These are phyloP conservation scores for Micronycteris hirsuta DNA, from an alignment of 2,113 vertebrate species.

Conservation along the genomic window DNA sequence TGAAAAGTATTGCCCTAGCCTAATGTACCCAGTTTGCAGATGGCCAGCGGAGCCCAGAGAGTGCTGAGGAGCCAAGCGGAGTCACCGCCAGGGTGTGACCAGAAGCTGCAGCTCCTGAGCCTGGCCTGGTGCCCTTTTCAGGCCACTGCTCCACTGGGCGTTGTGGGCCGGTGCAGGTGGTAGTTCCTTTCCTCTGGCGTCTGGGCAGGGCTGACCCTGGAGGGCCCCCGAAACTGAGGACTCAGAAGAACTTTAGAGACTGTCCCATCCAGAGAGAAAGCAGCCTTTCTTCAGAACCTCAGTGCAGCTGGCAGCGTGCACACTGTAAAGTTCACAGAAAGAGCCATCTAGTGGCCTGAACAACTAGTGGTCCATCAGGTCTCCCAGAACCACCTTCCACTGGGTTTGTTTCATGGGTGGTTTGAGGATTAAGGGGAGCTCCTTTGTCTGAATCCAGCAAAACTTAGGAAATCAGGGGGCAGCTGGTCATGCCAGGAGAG, in stretches of 20 bases:
- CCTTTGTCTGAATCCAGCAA: background rate
- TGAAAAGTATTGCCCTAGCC: no score
- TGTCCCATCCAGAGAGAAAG: background rate
- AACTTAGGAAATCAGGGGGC: background rate
- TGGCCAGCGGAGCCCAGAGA: background rate
- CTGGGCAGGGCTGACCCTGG: background rate
- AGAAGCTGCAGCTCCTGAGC: background rate
- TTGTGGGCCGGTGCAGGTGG: accelerated
- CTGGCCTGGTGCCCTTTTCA: background rate
- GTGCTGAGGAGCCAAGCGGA: accelerated
- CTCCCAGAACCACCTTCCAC: background rate
- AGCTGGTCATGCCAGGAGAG: background rate
- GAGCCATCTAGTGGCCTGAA: background rate
- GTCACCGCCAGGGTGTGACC: background rate
- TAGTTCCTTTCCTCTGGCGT: background rate
- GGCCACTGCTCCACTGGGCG: accelerated
- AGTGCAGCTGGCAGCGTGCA: background rate
- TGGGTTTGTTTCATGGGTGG: background rate
- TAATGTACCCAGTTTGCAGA: background rate
- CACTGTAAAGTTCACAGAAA: background rate
- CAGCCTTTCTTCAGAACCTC: background rate
- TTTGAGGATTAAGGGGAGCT: background rate
- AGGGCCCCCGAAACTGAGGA: background rate
- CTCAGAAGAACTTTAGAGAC: background rate
- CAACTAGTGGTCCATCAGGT: background rate